Conservation (phyloP, 1,140 invertebrate species). For the Kradibia gibbosae region DNA sequence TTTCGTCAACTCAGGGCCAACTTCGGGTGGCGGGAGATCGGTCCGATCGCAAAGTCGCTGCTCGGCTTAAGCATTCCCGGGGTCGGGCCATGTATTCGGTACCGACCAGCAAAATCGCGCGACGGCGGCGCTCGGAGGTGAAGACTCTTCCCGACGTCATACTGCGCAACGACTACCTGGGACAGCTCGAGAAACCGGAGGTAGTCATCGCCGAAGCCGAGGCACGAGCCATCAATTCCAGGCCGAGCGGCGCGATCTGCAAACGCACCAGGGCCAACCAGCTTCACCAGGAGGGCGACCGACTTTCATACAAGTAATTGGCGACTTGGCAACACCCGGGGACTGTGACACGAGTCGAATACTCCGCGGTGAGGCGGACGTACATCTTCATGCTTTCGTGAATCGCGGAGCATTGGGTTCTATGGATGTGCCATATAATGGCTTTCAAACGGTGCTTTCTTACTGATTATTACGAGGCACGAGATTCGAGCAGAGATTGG, state of each 20-base stretch:
- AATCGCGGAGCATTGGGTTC: no score
- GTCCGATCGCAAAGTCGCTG: background rate
- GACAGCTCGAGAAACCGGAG: slow-evolving; percentile 45
- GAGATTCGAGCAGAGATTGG: no score
- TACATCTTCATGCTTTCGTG: no score
- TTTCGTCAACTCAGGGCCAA: background rate
- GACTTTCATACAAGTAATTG: slow-evolving; percentile 57
- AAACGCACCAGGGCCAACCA: slow-evolving; percentile 54
- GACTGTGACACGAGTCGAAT: no score
- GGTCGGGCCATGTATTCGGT: background rate
- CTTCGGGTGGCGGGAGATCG: background rate
- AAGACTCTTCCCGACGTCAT: background rate
- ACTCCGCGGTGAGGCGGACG: no score
- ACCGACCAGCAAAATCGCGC: background rate
- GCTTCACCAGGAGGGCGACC: slow-evolving; percentile 61
- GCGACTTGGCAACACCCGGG: no score
- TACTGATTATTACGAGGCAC: no score
- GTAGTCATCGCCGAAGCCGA: slow-evolving; percentile 46
- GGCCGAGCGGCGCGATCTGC: background rate
- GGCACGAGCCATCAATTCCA: slow-evolving; percentile 26
- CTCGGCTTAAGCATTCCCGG: background rate
- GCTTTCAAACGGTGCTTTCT: no score
- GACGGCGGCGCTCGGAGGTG: background rate
- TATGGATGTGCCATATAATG: no score
- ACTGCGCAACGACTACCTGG: background rate